phyloP scores from a whole-genome alignment of 2,888 invertebrate genomes.

The Thera britannica region DNA sequence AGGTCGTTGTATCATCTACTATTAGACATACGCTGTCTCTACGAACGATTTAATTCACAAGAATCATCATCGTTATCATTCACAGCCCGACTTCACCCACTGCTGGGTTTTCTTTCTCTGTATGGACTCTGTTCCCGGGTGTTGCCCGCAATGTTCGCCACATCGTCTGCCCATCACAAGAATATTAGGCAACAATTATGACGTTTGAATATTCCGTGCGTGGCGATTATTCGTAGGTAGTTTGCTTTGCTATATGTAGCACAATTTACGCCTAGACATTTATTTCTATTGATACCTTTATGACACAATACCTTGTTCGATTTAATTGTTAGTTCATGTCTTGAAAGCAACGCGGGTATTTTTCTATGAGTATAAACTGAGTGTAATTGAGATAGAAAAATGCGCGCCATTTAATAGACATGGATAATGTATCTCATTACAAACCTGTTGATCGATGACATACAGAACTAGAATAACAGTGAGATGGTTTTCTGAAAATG shows the following conservation, averaged over 20 bases:
- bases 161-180: no score
- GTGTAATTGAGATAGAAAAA: slow-evolving; percentile 1
- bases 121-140: no score
- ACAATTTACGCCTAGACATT: neutral
- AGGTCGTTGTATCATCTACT: no score
- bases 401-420: slow-evolving; percentile 12
- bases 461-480: slow-evolving; percentile 2
- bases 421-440: neutral
- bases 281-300: neutral
- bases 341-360: slow-evolving; percentile 10
- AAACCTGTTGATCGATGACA: slow-evolving; percentile 15
- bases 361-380: neutral
- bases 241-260: neutral
- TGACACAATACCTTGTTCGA: slow-evolving; percentile 13
- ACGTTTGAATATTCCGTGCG: no score
- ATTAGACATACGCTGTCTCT: no score
- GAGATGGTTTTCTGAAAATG: slow-evolving; percentile 4
- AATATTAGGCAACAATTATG: no score
- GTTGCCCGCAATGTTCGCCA: no score
- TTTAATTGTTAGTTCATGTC: slow-evolving; percentile 22
- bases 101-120: no score
- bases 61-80: neutral
- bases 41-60: neutral
- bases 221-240: neutral
- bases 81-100: no score